Base-by-base conservation (phyloP, 2,797 vertebrate species). In the Hoplostethus mediterraneus region DNA sequence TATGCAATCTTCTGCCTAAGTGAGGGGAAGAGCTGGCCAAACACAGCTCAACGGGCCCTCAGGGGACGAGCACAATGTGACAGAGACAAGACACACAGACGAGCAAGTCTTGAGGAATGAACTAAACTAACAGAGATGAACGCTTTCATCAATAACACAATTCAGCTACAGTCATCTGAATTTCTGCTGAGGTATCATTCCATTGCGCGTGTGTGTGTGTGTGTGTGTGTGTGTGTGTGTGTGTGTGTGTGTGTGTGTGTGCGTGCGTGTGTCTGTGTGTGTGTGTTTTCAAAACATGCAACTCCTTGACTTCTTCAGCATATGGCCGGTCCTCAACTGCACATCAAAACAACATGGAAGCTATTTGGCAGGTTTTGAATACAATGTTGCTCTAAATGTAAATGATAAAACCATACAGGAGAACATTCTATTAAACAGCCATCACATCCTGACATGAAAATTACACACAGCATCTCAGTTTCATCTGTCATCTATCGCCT, bases 1-100 rank as follows among this genome's bases (percentile, higher is more conserved):
- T 84, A 86, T 77, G 54, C 75, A 81, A 85, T 76, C 54, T 66
- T 73, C 56, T 68, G 44, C 53, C 67, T 63, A 80, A 84, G 53
- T 63, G 67, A 82, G 55, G 51, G 57, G 48, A 67, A 68, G 63
- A 81, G 51, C 10, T 51, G 53, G 73, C 71, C 80, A 87, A 85
- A 67, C 55, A 59, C 59, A 79, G 71, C 59, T 66, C 45, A 80
- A 65, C 68, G 33, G 55, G 62, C 47, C 80, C 45, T 58, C 52
- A 25, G 54, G 59, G 73, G 84, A 71, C 63, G 45, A 56, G 73
- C 47, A 75, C 42, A 80, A 65, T 55, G 45, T 71, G 45, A 73
- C 53, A 61, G 49, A 83, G 31, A 73, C 64, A 64, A 67, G 62
- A 63, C 28, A 69, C 21, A 79, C 47, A 44, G 36, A 62, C 53